phyloP scores from a whole-genome alignment of 1,140 invertebrate species.

The Cylas formicarius region DNA sequence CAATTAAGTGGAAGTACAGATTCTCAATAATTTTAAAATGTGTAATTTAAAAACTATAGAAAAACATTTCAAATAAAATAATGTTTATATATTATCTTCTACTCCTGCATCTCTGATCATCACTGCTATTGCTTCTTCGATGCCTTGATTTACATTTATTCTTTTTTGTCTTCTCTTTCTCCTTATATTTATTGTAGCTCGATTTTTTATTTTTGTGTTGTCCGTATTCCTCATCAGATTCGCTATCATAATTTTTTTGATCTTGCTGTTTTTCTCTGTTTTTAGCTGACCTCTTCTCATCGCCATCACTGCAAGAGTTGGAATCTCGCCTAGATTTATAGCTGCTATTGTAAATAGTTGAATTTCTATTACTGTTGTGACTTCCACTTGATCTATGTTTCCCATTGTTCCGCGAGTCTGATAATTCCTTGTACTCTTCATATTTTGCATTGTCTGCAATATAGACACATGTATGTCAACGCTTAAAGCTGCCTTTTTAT shows the following conservation, averaged over 20 bases:
- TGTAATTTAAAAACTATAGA: no score
- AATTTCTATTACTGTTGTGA: background rate
- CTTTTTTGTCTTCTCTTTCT: conserved; percentile 11
- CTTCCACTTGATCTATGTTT: background rate
- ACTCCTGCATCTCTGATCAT: conserved; percentile 5
- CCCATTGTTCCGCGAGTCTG: conserved; percentile 2
- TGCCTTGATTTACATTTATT: conserved; percentile 16
- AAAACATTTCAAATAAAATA: no score
- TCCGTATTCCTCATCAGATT: no score
- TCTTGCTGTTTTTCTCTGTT: no score
- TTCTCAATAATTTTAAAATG: no score
- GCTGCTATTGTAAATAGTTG: background rate
- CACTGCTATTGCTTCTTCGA: conserved; percentile 11
- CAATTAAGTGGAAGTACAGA: no score
- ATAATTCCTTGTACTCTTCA: conserved; percentile 55
- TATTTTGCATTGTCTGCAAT: conserved; percentile 60
- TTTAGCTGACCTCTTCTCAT: no score
- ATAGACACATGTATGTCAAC: no score
- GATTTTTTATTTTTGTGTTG: no score
- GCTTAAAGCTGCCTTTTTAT: no score
- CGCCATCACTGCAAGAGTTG: conserved; percentile 10
- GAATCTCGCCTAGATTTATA: conserved; percentile 7
- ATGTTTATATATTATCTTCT: conserved; percentile 15
- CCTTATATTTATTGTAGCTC: no score
- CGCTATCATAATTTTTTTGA: no score